Evolutionary conservation across 2,888 invertebrate genomes (phyloP).

Genomic region (Pedicia rivosa): DNA sequence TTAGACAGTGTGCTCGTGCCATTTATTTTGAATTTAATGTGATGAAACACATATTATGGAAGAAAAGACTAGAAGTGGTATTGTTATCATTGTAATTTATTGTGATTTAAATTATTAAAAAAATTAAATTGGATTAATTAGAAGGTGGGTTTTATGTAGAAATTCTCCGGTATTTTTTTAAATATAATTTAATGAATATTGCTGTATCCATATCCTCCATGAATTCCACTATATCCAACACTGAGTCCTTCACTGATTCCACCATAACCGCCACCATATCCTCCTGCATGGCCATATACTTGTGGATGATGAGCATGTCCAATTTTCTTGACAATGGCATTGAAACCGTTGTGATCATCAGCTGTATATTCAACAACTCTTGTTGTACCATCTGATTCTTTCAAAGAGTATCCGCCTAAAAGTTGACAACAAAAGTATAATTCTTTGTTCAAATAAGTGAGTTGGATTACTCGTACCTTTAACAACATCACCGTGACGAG

Average conservation of each 20-base stretch:
- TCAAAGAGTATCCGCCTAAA: constrained; percentile 19
- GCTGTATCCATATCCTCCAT: constrained; percentile 5
- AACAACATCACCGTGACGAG: constrained; percentile 27
- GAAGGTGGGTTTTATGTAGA: no score
- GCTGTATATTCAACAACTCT: constrained; percentile 23
- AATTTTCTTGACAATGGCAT: constrained; percentile 22
- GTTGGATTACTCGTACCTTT: constrained; percentile 18
- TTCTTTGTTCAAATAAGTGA: neutral
- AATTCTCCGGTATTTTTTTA: no score
- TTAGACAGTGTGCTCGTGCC: no score
- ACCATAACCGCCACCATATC: constrained; percentile 6
- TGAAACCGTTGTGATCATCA: constrained; percentile 22
- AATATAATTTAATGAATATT: no score
- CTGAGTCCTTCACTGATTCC: constrained; percentile 3
- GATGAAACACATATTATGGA: no score
- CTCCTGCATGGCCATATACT: constrained; percentile 6
- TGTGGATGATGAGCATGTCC: constrained; percentile 13
- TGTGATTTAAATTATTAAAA: no score
- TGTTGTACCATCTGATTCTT: constrained; percentile 24
- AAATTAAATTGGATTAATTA: no score
- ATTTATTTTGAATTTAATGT: no score
- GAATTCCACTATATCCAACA: constrained; percentile 2
- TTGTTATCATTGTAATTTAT: no score
- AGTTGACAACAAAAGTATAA: neutral
- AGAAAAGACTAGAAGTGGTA: no score